These are phyloP conservation scores for Pseudorectes ferrugineus DNA, from an alignment of 2,113 vertebrate genomes.

Conservation along the genomic window DNA sequence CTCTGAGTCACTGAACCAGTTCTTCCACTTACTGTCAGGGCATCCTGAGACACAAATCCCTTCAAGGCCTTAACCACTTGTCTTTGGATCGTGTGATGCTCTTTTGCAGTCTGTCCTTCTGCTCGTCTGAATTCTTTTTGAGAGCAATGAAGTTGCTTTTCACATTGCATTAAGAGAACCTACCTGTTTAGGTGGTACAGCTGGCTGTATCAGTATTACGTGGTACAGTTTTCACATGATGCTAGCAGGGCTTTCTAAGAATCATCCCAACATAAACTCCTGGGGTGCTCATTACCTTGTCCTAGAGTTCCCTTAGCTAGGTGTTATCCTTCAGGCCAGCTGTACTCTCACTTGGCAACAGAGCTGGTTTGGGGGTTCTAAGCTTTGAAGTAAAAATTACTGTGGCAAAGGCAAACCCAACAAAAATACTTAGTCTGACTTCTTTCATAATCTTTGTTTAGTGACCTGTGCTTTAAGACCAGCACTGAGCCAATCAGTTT, in stretches of 20 bases:
- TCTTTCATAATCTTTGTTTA: neutral
- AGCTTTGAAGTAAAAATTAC: neutral
- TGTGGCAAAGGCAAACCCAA: neutral
- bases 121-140: neutral
- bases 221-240: neutral
- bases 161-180: neutral
- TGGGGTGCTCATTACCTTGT: neutral
- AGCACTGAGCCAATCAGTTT: neutral
- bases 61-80: neutral
- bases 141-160: neutral
- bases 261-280: neutral
- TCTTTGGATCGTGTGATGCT: neutral
- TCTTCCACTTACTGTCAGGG: neutral
- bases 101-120: neutral
- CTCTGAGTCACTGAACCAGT: constrained; percentile 8
- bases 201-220: neutral
- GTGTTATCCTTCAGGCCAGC: neutral
- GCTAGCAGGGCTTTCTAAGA: neutral
- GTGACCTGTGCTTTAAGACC: neutral
- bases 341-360: neutral
- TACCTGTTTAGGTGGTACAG: neutral
- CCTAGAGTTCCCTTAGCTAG: neutral
- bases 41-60: neutral
- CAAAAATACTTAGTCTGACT: neutral
- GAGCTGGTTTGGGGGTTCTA: neutral